Evolutionary conservation across 2,797 vertebrate genomes (phyloP).

Genomic region (Danio jaintianensis): DNA sequence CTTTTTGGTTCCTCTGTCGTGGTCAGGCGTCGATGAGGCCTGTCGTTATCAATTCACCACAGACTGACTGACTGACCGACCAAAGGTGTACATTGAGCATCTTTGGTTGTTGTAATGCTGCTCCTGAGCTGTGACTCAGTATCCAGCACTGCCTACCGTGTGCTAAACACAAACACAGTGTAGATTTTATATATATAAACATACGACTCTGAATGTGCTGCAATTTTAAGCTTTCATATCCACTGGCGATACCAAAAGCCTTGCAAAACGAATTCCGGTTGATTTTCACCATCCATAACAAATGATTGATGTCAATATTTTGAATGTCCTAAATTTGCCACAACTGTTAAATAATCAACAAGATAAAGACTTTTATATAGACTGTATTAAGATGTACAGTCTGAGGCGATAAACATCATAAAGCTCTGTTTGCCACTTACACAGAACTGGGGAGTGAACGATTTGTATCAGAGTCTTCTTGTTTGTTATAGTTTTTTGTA

Average conservation of each 20-base stretch:
- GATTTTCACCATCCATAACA: constrained; percentile 34
- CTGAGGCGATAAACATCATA: not conserved
- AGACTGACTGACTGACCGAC: not conserved
- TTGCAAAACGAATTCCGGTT: constrained; percentile 19
- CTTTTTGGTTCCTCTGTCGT: not conserved
- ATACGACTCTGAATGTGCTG: constrained; percentile 18
- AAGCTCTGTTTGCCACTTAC: not conserved
- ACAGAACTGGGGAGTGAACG: constrained; percentile 5
- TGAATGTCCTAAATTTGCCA: constrained; percentile 41
- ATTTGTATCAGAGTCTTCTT: constrained; percentile 48
- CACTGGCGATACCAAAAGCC: constrained; percentile 4
- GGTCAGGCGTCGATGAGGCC: not conserved
- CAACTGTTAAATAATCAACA: constrained; percentile 4
- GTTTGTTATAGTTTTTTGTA: constrained; percentile 56
- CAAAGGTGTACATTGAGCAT: not conserved
- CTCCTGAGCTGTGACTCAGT: constrained; percentile 24
- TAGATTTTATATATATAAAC: constrained; percentile 14
- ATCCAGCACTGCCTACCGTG: constrained; percentile 15
- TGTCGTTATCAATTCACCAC: not conserved
- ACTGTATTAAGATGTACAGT: constrained; percentile 6
- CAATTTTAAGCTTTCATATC: not conserved
- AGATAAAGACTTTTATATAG: constrained; percentile 30
- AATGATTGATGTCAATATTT: constrained; percentile 45
- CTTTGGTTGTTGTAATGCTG: constrained; percentile 13
- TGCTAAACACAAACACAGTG: constrained; percentile 8